phyloP scores from a whole-genome alignment of 2,113 vertebrate species.

The Thermophis baileyi region DNA sequence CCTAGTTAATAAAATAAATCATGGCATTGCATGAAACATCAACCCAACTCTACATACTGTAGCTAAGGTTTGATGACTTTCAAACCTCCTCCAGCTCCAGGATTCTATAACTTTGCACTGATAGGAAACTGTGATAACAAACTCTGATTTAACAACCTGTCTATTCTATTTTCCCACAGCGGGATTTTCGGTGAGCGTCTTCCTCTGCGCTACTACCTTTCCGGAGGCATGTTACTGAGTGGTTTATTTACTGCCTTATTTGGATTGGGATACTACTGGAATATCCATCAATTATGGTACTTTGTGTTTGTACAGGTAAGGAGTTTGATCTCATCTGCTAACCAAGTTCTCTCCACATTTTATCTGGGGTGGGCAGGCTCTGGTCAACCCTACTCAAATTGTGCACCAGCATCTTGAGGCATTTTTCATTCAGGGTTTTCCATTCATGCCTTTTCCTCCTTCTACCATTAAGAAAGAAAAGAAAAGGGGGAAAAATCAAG shows the following conservation, averaged over 20 bases:
- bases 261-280: constrained; percentile 89
- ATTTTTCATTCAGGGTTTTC: background rate
- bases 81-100: background rate
- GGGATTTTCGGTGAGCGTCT: constrained; percentile 95
- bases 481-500: too few relatives aligned
- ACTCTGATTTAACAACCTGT: background rate
- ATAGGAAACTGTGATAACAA: background rate
- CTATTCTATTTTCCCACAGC: constrained; percentile 58
- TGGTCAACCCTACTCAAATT: background rate
- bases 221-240: constrained; percentile 85
- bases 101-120: background rate
- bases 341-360: background rate
- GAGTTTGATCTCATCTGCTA: rapidly evolving
- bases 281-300: constrained; percentile 88
- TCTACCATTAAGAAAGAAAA: background rate
- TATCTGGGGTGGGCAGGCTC: background rate
- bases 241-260: constrained; percentile 88
- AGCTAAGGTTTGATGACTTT: background rate
- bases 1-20: background rate
- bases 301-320: constrained; percentile 88
- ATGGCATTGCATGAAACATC: background rate
- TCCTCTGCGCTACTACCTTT: constrained; percentile 92
- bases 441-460: background rate
- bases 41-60: background rate
- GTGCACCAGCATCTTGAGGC: background rate